Evolutionary conservation across 1,140 invertebrate genomes (phyloP), one percentile per base, ranked within the genome.

Genomic region (Drosophila cardini): DNA sequence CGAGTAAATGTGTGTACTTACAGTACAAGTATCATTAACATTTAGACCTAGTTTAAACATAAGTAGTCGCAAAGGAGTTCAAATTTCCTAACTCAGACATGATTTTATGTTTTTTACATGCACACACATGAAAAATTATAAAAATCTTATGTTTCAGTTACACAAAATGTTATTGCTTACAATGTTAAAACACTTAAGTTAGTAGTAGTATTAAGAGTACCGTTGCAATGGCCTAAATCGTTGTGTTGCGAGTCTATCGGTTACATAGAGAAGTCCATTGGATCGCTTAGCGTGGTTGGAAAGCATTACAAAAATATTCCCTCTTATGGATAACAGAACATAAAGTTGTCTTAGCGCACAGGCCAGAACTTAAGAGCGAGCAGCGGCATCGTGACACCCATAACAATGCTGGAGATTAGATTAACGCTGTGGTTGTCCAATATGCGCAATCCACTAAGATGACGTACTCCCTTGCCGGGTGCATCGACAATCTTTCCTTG

Each of bases 401-500:
- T 96, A 1, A 96, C 92, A 42, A 98, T 94, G 61, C 95, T 96
- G 0, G 97, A 96, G 53, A 98, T 92, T 13, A 98, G 93, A 92
- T 98, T 98, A 0, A 98, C 96, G 92, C 96, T 96, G 83, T 98
- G 96, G 92, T 98, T 98, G 91, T 98, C 97, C n/a, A 98, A 92
- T 46, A 98, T 92, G 75, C 94, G 94, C 64, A 93, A 92, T 18
- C 97, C 97, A 89, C 95, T 94, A 55, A 98, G 96, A 87, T 97
- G 94, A 64, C 94, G 94, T 0, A 98, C 94, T 26, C 94, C 93
- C 75, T 94, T 93, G 16, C 95, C 96, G 16, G 96, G 95, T 36
- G 94, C 93, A 64, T 97, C 95, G 0, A 97, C 96, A 71, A 98
- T 94, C 76, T 93, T 93, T 30, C 96, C 95, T 50, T 94, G 94